These are phyloP conservation scores for Drosophila colorata DNA, from an alignment of 2,888 invertebrate genomes.

Conservation along the genomic window DNA sequence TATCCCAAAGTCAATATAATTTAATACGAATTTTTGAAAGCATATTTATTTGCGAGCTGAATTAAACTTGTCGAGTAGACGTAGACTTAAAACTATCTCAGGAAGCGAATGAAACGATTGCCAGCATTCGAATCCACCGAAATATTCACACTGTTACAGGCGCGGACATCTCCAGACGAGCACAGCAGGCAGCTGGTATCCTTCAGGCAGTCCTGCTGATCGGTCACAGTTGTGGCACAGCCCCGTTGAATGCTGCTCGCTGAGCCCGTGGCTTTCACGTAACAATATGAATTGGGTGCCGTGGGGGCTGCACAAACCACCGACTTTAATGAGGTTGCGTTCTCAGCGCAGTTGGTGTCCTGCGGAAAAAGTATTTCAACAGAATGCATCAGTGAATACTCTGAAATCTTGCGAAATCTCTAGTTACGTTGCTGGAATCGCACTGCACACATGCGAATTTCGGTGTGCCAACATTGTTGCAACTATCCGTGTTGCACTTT, in stretches of 20 bases:
- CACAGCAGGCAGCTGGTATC: slow-evolving; percentile 77
- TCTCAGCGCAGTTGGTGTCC: slow-evolving; percentile 70
- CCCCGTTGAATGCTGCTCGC: slow-evolving; percentile 68
- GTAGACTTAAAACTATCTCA: slow-evolving; percentile 31
- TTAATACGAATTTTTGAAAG: not conserved
- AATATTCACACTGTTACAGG: slow-evolving; percentile 76
- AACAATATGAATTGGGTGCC: slow-evolving; percentile 81
- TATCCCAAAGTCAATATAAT: no score
- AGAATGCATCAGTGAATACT: no score
- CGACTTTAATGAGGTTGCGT: slow-evolving; percentile 55
- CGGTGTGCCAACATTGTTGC: slow-evolving; percentile 80
- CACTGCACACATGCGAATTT: slow-evolving; percentile 80
- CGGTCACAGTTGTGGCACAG: slow-evolving; percentile 65
- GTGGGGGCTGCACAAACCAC: slow-evolving; percentile 75
- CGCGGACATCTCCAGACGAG: slow-evolving; percentile 74
- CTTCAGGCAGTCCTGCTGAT: slow-evolving; percentile 67
- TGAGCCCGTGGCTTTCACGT: slow-evolving; percentile 61
- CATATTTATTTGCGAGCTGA: slow-evolving; percentile 4
- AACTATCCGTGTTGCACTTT: slow-evolving; percentile 80
- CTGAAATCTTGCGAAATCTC: not conserved
- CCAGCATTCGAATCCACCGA: slow-evolving; percentile 41
- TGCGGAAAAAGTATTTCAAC: slow-evolving; percentile 13
- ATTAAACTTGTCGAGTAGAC: not conserved
- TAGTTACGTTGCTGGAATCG: slow-evolving; percentile 69
- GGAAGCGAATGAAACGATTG: slow-evolving; percentile 62